A percentile compares a stretch with the other conserved stretches of the same genome.
phyloP scores from a whole-genome alignment of 2,797 vertebrate species.

The Pampus argenteus region DNA sequence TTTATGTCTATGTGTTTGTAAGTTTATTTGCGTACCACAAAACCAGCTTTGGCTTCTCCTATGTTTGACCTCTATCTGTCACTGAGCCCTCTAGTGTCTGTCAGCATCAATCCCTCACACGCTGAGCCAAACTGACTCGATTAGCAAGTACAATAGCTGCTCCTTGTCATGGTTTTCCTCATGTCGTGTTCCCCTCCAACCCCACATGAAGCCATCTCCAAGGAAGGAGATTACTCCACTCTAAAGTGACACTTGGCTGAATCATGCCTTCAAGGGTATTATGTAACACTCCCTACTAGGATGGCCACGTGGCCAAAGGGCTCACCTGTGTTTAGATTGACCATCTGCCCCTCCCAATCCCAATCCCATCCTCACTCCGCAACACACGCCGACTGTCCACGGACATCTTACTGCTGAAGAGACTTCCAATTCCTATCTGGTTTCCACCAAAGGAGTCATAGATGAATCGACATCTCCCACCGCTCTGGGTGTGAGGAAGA shows the following conservation, averaged over 20 bases:
- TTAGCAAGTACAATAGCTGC: constrained; percentile 13
- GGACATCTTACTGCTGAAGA: constrained; percentile 7
- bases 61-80: constrained; percentile 9
- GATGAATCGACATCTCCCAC: constrained; percentile 25
- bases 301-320: constrained; percentile 48
- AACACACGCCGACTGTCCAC: not conserved
- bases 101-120: constrained; percentile 41
- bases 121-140: constrained; percentile 38
- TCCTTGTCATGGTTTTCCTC: constrained; percentile 29
- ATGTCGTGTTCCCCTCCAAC: constrained; percentile 13
- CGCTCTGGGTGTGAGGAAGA: constrained; percentile 35
- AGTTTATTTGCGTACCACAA: constrained; percentile 30
- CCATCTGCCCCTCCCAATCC: constrained; percentile 42
- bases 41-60: constrained; percentile 23
- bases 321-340: constrained; percentile 66
- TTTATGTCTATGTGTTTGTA: constrained; percentile 16
- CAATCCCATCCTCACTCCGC: constrained; percentile 48
- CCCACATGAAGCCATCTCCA: constrained; percentile 18
- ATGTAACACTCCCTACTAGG: constrained; percentile 58
- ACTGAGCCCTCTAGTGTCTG: constrained; percentile 31
- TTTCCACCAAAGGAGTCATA: constrained; percentile 1
- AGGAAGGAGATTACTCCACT: constrained; percentile 52
- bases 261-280: constrained; percentile 63
- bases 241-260: constrained; percentile 61
- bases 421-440: constrained; percentile 19